phyloP scores from a whole-genome alignment of 2,113 vertebrate genomes.

The Vireo altiloquus region DNA sequence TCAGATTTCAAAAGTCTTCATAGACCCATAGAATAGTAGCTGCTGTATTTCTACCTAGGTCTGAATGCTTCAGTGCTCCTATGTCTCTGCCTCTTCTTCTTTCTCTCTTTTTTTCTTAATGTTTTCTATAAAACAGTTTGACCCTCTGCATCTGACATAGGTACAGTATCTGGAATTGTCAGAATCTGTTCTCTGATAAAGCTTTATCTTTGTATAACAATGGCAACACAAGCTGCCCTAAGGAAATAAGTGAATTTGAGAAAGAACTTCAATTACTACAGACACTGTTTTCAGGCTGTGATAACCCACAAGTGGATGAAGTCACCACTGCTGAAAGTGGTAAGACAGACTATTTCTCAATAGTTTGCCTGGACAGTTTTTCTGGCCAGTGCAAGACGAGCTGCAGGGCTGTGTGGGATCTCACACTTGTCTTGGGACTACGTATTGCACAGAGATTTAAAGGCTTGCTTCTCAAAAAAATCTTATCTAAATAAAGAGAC shows the following conservation, averaged over 20 bases:
- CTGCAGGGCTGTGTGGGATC: not conserved
- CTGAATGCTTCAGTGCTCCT: not conserved
- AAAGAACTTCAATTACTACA: not conserved
- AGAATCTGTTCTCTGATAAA: not conserved
- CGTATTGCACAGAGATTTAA: not conserved
- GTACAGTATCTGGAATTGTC: not conserved
- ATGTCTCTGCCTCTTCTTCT: not conserved
- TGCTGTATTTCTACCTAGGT: not conserved
- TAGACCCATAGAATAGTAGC: not conserved
- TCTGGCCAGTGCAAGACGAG: not conserved
- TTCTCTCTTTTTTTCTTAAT: rapidly evolving
- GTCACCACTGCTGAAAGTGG: not conserved
- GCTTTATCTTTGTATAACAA: not conserved
- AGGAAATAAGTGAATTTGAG: not conserved
- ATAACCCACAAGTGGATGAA: not conserved
- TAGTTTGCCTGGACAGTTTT: not conserved
- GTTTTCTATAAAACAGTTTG: not conserved
- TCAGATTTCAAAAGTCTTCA: not conserved
- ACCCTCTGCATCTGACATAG: not conserved
- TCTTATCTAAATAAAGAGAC: not conserved
- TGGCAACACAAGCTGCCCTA: not conserved
- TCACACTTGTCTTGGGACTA: not conserved
- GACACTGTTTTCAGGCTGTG: not conserved
- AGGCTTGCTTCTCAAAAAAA: not conserved
- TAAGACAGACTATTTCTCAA: not conserved